Evolutionary conservation across 1,140 invertebrate species (phyloP).

Genomic region (Chlorops oryzae): DNA sequence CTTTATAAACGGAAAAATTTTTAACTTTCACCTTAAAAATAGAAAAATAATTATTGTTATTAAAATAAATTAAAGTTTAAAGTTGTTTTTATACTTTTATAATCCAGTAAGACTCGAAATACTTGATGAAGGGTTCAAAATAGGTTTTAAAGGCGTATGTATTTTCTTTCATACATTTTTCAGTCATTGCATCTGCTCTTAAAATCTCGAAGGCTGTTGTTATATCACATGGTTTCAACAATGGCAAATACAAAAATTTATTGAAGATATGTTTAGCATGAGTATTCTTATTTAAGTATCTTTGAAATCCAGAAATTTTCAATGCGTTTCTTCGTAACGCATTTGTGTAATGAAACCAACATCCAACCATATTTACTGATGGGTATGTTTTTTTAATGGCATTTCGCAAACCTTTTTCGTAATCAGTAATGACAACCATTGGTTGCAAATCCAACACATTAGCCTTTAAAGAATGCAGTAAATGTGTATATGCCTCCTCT

Average conservation of each 20-base stretch:
- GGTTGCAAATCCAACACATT: too few species aligned
- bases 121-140: conserved; percentile 5
- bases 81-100: conserved; percentile 1
- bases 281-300: conserved; percentile 2
- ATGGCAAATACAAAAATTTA: neutral
- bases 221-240: neutral
- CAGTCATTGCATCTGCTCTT: conserved; percentile 7
- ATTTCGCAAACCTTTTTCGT: too few species aligned
- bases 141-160: conserved; percentile 1
- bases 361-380: too few species aligned
- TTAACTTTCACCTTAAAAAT: conserved; percentile 2
- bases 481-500: conserved; percentile 1
- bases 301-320: neutral
- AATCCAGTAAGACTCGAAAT: conserved; percentile 2
- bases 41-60: too few species aligned
- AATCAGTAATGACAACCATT: too few species aligned
- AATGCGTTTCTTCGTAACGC: neutral
- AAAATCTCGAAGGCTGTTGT: conserved; percentile 5
- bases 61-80: conserved; percentile 2
- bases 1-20: conserved; percentile 5
- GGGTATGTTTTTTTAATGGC: too few species aligned
- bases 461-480: too few species aligned
- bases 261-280: neutral
- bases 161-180: conserved; percentile 6
- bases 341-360: conserved; percentile 5